Evolutionary conservation across 1,140 invertebrate species (phyloP).

Genomic region (Drosophila albomicans): DNA sequence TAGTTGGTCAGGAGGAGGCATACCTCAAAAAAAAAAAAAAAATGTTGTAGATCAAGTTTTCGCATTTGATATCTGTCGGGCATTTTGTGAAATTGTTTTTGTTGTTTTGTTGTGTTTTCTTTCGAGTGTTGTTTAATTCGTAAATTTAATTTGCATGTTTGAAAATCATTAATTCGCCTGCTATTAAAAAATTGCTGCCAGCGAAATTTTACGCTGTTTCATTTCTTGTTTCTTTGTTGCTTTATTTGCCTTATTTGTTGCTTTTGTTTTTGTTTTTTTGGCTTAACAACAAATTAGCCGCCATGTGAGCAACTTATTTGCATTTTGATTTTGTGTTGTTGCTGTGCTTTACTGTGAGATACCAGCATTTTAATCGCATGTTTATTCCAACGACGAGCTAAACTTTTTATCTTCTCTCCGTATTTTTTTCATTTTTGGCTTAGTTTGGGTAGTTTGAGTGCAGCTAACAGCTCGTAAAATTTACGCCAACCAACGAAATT

Average conservation of each 20-base stretch:
- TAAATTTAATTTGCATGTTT: slow-evolving; percentile 66
- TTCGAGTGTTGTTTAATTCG: slow-evolving; percentile 31
- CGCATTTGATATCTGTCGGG: slow-evolving; percentile 37
- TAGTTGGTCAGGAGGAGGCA: slow-evolving; percentile 52
- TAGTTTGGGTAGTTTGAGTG: slow-evolving; percentile 48
- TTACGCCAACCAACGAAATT: slow-evolving; percentile 48
- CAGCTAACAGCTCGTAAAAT: slow-evolving; percentile 59
- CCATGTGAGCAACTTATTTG: slow-evolving; percentile 56
- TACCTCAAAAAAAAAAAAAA: background rate
- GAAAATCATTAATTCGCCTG: slow-evolving; percentile 63
- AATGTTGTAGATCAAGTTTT: slow-evolving; percentile 67
- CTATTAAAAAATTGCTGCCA: slow-evolving; percentile 52
- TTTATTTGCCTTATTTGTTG: slow-evolving; percentile 22
- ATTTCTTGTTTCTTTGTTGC: slow-evolving; percentile 37
- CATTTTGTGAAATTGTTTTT: slow-evolving; percentile 36
- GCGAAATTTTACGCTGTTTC: slow-evolving; percentile 55
- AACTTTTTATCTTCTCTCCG: background rate
- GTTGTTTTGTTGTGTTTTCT: slow-evolving; percentile 38
- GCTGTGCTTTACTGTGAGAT: slow-evolving; percentile 13
- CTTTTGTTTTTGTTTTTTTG: slow-evolving; percentile 18
- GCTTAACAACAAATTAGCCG: slow-evolving; percentile 52
- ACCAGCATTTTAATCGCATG: slow-evolving; percentile 43
- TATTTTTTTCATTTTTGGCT: slow-evolving; percentile 16
- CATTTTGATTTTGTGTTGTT: slow-evolving; percentile 45
- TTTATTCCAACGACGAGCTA: slow-evolving; percentile 13